A percentile compares a stretch with the other conserved stretches of the same genome.
phyloP scores from a whole-genome alignment of 1,140 invertebrate genomes.

The Theocolax elegans region DNA sequence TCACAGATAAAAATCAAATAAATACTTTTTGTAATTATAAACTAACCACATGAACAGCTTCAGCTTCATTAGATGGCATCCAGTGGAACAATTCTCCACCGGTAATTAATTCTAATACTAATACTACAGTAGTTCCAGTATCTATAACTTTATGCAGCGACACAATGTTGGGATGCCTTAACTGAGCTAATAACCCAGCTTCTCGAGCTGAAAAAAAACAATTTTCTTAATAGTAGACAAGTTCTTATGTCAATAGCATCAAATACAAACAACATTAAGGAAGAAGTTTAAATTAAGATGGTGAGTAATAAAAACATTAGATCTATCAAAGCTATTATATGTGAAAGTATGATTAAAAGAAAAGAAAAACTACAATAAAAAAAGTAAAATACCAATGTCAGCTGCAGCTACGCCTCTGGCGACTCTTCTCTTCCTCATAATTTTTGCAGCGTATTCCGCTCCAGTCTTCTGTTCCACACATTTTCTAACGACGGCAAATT shows the following conservation, averaged over 20 bases:
- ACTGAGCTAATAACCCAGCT: slow-evolving; percentile 72
- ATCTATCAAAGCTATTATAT: no score
- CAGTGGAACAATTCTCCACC: slow-evolving; percentile 74
- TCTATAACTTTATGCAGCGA: slow-evolving; percentile 75
- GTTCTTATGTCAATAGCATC: no score
- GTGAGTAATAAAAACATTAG: no score
- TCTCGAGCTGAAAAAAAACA: slow-evolving; percentile 69
- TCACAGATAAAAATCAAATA: background rate
- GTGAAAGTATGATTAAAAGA: no score
- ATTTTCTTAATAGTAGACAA: no score
- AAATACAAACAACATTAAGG: no score
- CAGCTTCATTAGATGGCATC: slow-evolving; percentile 74
- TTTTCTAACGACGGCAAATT: slow-evolving; percentile 78
- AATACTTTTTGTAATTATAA: slow-evolving; percentile 25
- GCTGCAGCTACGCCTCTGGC: slow-evolving; percentile 69
- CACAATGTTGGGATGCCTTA: slow-evolving; percentile 73
- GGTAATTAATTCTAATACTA: slow-evolving; percentile 73
- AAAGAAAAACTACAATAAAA: no score
- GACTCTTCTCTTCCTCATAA: slow-evolving; percentile 74
- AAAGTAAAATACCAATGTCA: slow-evolving; percentile 68
- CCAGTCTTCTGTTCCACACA: slow-evolving; percentile 71
- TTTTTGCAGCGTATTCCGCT: slow-evolving; percentile 77
- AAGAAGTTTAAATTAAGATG: no score
- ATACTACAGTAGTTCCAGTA: slow-evolving; percentile 72
- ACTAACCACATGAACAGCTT: slow-evolving; percentile 72